Conservation (phyloP, 2,888 invertebrate species). For the Heliconius sara region DNA sequence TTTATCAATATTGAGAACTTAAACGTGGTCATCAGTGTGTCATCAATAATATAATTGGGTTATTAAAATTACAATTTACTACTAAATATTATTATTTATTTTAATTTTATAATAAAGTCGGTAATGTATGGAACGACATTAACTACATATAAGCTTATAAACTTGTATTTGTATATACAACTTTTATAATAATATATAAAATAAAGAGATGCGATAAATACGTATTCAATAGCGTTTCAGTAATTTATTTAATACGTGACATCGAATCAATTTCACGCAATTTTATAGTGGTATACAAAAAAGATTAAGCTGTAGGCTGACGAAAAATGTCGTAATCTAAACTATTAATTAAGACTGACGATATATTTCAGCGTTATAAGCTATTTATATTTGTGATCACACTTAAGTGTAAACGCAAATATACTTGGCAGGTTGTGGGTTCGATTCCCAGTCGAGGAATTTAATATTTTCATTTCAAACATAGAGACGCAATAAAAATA, state of each 20-base stretch:
- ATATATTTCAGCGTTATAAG: not conserved
- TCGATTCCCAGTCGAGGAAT: too few species aligned
- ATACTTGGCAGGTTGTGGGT: too few species aligned
- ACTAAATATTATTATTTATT: not conserved
- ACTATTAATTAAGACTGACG: not conserved
- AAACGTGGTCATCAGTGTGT: not conserved
- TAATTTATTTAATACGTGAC: not conserved
- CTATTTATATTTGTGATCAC: not conserved
- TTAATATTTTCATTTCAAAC: not conserved
- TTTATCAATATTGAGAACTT: not conserved
- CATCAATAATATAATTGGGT: not conserved
- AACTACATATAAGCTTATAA: not conserved
- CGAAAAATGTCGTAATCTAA: not conserved
- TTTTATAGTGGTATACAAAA: slow-evolving; percentile 9
- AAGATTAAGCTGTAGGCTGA: not conserved
- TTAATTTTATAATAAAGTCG: not conserved
- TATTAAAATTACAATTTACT: not conserved
- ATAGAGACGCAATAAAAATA: not conserved
- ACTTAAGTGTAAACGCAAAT: too few species aligned
- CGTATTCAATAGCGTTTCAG: not conserved
- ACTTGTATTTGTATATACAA: not conserved
- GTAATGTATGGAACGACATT: not conserved
- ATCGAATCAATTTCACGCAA: slow-evolving; percentile 33
- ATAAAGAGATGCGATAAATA: slow-evolving; percentile 4
- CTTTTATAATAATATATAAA: not conserved